phyloP scores from a whole-genome alignment of 2,113 vertebrate species.

The Callocephalon fimbriatum region DNA sequence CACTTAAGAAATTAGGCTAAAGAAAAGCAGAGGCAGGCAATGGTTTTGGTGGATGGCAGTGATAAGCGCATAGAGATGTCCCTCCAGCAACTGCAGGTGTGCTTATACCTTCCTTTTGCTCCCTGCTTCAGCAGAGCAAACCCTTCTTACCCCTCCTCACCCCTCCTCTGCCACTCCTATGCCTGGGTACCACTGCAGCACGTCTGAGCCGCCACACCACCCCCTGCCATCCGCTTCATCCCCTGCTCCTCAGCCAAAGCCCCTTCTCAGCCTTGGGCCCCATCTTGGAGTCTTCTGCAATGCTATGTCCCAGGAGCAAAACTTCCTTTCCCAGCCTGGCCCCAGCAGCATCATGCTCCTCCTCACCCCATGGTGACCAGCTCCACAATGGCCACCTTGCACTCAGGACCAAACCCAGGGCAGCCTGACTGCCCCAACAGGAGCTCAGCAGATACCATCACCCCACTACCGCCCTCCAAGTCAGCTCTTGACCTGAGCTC shows the following conservation, averaged over 20 bases:
- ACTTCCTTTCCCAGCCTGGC: neutral
- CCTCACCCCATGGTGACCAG: accelerated
- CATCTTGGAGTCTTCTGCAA: neutral
- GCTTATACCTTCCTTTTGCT: neutral
- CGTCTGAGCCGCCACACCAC: accelerated
- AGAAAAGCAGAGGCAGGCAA: neutral
- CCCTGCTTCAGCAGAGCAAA: neutral
- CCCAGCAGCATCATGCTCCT: neutral
- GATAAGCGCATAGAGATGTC: neutral
- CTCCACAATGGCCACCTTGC: neutral
- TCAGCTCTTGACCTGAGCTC: neutral
- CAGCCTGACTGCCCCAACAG: neutral
- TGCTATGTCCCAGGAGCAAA: accelerated
- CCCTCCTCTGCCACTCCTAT: neutral
- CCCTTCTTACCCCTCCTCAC: neutral
- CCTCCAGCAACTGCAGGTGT: neutral
- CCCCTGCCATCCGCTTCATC: neutral
- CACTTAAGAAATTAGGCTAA: neutral
- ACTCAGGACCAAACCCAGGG: accelerated
- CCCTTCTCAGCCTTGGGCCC: neutral
- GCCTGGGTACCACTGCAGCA: neutral
- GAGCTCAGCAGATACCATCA: accelerated
- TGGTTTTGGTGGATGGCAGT: neutral
- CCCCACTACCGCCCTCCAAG: neutral
- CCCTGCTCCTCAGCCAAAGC: neutral